Evolutionary conservation across 2,113 vertebrate species (phyloP), one percentile per base, ranked within the genome.

Genomic region (Ptyas mucosa): DNA sequence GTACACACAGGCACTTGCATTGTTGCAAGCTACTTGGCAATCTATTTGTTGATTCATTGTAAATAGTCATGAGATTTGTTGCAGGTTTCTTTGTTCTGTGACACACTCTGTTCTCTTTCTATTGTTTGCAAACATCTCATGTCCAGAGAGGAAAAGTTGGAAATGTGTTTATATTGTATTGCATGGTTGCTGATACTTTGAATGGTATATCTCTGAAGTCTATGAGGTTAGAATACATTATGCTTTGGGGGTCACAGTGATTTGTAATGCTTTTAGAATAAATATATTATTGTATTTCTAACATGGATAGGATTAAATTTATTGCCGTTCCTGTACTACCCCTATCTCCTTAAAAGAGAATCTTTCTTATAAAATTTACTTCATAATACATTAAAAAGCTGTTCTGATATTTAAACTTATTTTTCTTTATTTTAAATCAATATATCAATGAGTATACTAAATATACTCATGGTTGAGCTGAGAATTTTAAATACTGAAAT

Each of bases 1-100:
- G 24, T 54, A 51, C 24, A 29, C 5, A 39, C 23, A 29, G 49
- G 85, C 24, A n/a, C 43, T 91, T 91, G 26, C 58, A 75, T 43
- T 92, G 58, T 51, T 88, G 51, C n/a, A 75, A 55, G n/a, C 51
- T 75, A 69, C 43, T 92, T 92, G 51, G 51, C 21, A 87, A 39
- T 58, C 9, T 75, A 6, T 54, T 92, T 49, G n/a, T 88, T 69
- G 26, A 21, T 43, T 88, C 8, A 11, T 43, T 69, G 69, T 51
- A 86, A 88, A 34, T 18, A n/a, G 8, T 15, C 15, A 57, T n/a
- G 23, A 46, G 85, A 29, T 87, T 34, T 51, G 54, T 53, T 89
- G n/a, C 49, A 92, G 15, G 39, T 51, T 64, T 92, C 61, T 75
- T 92, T 92, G 91, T 92, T 69, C 26, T 12, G 23, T 89, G 51